Percentiles rank a stretch among this genome's conserved stretches.
Evolutionary conservation across 2,888 invertebrate species (phyloP).

Genomic region (Drosophila yooni): DNA sequence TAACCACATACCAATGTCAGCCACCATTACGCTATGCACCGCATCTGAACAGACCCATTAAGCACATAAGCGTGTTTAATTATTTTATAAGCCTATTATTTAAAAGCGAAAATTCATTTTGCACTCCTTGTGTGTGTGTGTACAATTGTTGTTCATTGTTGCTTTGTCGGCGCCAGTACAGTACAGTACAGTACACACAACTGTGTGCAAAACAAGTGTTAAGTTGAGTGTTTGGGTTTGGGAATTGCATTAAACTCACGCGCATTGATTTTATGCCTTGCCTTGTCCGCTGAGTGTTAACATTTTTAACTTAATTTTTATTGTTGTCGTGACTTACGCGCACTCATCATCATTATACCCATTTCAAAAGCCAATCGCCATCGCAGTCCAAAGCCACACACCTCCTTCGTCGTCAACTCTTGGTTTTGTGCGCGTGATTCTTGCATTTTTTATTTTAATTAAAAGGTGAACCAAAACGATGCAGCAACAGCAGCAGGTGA

Average conservation of each 20-base stretch:
- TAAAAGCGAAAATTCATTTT: constrained; percentile 66
- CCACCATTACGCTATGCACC: not conserved
- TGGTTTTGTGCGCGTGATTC: constrained; percentile 49
- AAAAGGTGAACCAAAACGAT: constrained; percentile 64
- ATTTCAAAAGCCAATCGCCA: not conserved
- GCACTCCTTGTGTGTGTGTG: constrained; percentile 22
- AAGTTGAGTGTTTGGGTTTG: constrained; percentile 27
- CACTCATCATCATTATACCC: constrained; percentile 49
- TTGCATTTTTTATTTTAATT: constrained; percentile 75
- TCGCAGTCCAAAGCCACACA: not conserved
- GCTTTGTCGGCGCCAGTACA: constrained; percentile 27
- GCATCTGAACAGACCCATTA: constrained; percentile 16
- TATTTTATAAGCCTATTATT: constrained; percentile 76
- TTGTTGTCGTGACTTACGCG: constrained; percentile 72
- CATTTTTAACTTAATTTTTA: constrained; percentile 76
- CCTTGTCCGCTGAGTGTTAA: constrained; percentile 57
- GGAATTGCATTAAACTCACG: constrained; percentile 59
- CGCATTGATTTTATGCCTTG: constrained; percentile 66
- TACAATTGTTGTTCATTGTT: constrained; percentile 65
- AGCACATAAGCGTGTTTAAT: constrained; percentile 62
- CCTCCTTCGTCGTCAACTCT: not conserved
- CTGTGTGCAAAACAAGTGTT: constrained; percentile 7
- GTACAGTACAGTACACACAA: not conserved
- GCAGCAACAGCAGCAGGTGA: constrained; percentile 12
- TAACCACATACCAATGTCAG: constrained; percentile 16